Evolutionary conservation across 2,797 vertebrate species (phyloP), one percentile per base, ranked within the genome.

Genomic region (Melopsittacus undulatus): DNA sequence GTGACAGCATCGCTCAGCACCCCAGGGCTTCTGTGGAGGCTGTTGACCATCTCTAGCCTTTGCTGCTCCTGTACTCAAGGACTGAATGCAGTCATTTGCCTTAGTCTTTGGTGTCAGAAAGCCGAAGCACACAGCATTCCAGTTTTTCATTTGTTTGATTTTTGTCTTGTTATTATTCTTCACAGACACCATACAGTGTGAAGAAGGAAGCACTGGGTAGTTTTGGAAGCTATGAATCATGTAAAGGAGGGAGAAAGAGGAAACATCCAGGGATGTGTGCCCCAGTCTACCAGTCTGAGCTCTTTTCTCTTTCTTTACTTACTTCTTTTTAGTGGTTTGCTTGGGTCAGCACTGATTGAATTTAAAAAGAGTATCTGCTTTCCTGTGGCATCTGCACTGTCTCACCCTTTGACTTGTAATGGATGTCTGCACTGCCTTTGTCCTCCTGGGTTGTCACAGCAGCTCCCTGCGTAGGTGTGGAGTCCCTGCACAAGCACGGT

Each of bases 281-380:
- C 34, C 80, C 70, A 62, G 12, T 76, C 45, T 29, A 5, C 45
- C 67, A 57, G 11, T 32, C 67, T 40, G 26, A 91, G 67, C 63
- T 84, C 87, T 38, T 51, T 77, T 82, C 70, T 75, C 36, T 73
- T 72, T n/a, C 77, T 90, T 74, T 79, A 68, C n/a, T 82, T 68
- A 11, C 11, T 42, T 79, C 17, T 51, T 82, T 72, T 56, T 7
- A 48, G 46, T 36, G 15, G 11, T 74, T 94, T 77, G 63, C 72
- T 83, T 90, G 76, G 22, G 61, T 85, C 68, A 74, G 34, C 90
- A 78, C 13, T 40, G 48, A 72, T 81, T 77, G 76, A 92, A 73
- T 83, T 92, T 81, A 78, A 86, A 86, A 87, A 81, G 49, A 77
- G 22, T 70, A 59, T 91, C 73, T 93, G 90, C 51, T 81, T 83